Percentiles rank a stretch among this genome's conserved stretches.
Conservation (phyloP, 23 tunicate genomes). For the Phallusia fumigata region DNA sequence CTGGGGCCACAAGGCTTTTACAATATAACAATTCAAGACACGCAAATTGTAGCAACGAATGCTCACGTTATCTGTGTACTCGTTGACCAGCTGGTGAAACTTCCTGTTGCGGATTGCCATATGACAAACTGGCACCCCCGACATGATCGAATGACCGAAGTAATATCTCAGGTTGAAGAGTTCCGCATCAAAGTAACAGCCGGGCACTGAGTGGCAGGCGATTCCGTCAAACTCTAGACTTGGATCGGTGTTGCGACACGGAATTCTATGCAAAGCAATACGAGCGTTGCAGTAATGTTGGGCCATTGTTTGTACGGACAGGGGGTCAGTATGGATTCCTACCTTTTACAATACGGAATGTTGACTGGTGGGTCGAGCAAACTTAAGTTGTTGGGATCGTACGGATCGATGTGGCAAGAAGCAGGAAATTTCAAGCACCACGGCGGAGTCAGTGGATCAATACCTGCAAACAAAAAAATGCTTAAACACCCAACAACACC, state of each 20-base stretch:
- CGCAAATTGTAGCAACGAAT: too few relatives aligned
- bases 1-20: too few relatives aligned
- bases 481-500: too few relatives aligned
- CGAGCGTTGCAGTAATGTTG: too few relatives aligned
- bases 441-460: not conserved
- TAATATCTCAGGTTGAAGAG: constrained; percentile 28
- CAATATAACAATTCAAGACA: too few relatives aligned
- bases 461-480: too few relatives aligned
- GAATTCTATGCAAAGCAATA: not conserved
- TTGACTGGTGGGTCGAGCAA: not conserved
- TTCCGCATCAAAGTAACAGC: constrained; percentile 49
- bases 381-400: not conserved
- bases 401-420: not conserved
- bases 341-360: not conserved
- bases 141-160: constrained; percentile 43
- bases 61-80: constrained; percentile 38
- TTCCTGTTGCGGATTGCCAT: constrained; percentile 34
- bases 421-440: not conserved
- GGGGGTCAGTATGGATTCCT: not conserved
- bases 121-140: constrained; percentile 55
- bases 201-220: constrained; percentile 33
- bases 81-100: constrained; percentile 38
- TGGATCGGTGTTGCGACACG: constrained; percentile 5
- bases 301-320: too few relatives aligned
- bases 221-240: constrained; percentile 15